Conservation (phyloP, 1,140 invertebrate species). For the Hylaeus anthracinus region DNA sequence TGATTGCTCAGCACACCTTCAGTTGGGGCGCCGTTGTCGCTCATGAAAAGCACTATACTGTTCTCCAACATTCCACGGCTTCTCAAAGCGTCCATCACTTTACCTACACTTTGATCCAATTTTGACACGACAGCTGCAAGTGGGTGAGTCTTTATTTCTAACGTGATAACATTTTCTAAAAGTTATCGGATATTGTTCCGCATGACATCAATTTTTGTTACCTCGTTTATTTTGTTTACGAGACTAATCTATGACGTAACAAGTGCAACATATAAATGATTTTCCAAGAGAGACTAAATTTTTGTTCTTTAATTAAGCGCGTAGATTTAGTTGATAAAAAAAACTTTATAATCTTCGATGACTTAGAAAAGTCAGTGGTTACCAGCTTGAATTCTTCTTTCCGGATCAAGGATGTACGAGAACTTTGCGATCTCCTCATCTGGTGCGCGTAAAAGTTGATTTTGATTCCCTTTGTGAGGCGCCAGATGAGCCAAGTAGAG, state of each 20-base stretch:
- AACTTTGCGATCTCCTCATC: conserved; percentile 88
- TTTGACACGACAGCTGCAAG: conserved; percentile 91
- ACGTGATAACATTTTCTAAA: not conserved
- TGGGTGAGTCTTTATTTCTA: conserved; percentile 8
- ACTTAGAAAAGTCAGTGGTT: conserved; percentile 46
- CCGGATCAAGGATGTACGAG: conserved; percentile 86
- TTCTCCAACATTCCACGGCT: conserved; percentile 86
- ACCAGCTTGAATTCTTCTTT: conserved; percentile 91
- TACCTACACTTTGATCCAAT: conserved; percentile 91
- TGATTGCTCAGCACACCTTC: conserved; percentile 86
- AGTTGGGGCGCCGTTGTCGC: conserved; percentile 91
- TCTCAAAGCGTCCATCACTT: conserved; percentile 87
- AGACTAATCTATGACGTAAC: too few relatives aligned
- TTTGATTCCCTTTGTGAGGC: conserved; percentile 87
- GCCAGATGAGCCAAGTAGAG: conserved; percentile 91
- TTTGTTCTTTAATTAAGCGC: too few relatives aligned
- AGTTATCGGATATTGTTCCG: too few relatives aligned
- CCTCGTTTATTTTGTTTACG: too few relatives aligned
- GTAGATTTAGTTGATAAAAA: too few relatives aligned
- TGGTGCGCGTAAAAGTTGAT: conserved; percentile 89
- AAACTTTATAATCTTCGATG: not conserved
- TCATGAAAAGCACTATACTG: conserved; percentile 88
- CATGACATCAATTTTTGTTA: too few relatives aligned
- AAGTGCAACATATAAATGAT: too few relatives aligned
- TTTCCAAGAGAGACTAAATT: too few relatives aligned